A percentile compares a stretch with the other conserved stretches of the same genome.
Conservation (phyloP, 2,797 vertebrate species). For the Basileuterus tristriatus region DNA sequence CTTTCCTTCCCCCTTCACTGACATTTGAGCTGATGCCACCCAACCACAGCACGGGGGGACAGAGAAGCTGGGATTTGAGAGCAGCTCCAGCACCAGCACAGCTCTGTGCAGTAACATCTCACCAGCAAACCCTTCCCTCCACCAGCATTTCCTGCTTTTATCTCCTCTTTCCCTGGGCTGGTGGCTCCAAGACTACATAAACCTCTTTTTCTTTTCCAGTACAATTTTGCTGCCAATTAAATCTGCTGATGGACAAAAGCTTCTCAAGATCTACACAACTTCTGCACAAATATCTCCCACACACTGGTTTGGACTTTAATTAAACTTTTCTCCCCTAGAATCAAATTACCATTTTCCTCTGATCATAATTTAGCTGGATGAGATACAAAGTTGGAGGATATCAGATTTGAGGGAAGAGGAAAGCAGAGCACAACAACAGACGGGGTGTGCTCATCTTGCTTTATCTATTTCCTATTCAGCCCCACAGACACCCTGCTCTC, state of each 20-base stretch:
- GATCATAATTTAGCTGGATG: background rate
- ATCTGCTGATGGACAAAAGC: background rate
- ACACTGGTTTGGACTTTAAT: background rate
- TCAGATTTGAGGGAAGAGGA: background rate
- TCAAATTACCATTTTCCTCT: background rate
- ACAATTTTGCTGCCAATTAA: background rate
- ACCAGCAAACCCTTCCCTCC: background rate
- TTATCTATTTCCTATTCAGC: conserved; percentile 1
- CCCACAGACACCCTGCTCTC: background rate
- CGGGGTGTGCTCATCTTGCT: accelerated
- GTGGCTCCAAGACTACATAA: background rate
- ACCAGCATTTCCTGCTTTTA: background rate
- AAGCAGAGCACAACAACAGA: background rate
- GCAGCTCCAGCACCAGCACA: background rate
- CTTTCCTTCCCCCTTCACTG: background rate
- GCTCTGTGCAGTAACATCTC: background rate
- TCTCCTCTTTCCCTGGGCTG: background rate
- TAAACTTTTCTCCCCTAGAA: background rate
- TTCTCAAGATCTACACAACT: background rate
- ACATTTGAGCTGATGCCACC: background rate
- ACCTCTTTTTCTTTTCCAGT: background rate
- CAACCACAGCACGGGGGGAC: background rate
- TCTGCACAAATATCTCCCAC: background rate
- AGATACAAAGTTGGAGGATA: background rate
- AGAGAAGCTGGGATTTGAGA: background rate